Evolutionary conservation across 2,888 invertebrate species (phyloP), one percentile per base, ranked within the genome.

Genomic region (Prosopocoilus inquinatus): DNA sequence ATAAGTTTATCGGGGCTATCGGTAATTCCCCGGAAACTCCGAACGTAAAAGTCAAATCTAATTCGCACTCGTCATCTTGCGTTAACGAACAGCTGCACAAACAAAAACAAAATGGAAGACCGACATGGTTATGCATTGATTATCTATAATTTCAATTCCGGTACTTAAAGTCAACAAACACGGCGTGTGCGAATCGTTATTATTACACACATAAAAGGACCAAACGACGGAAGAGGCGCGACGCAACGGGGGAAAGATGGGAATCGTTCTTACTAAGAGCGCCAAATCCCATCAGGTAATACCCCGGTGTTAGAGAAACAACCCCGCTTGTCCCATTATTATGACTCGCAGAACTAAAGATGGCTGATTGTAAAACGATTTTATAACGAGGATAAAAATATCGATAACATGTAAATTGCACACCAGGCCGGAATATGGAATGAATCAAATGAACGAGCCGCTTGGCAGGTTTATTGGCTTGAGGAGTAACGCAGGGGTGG

Each of bases 321-420:
- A 46, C 32, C 32, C 46, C 28, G 46, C 35, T 47, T 34, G 47
- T 50, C 58, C 64, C 62, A 67, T 68, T 67, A 68, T 65, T 68
- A 67, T 66, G 66, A 67, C 64, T 63, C 61, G 63, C 60, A 60
- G 61, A 66, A 65, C 64, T 62, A 63, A 63, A 66, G 61, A 65
- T 53, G 70, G 68, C 69, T 72, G 73, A 75, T 75, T 74, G 72
- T 72, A 73, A 72, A 74, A 72, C 74, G 73, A 74, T 74, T 75
- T 73, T 72, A 72, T 74, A 75, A 74, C 73, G 72, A 73, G 73
- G 71, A 74, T 73, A 74, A 76, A 76, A 76, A 75, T 76, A 76
- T 75, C 75, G 75, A 76, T 75, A 75, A 73, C 75, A 76, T 76
- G 76, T 75, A 76, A 76, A 76, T 76, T 74, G 73, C 70, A 70